Conservation (phyloP, 2,888 invertebrate genomes). For the Cenopis cana region DNA sequence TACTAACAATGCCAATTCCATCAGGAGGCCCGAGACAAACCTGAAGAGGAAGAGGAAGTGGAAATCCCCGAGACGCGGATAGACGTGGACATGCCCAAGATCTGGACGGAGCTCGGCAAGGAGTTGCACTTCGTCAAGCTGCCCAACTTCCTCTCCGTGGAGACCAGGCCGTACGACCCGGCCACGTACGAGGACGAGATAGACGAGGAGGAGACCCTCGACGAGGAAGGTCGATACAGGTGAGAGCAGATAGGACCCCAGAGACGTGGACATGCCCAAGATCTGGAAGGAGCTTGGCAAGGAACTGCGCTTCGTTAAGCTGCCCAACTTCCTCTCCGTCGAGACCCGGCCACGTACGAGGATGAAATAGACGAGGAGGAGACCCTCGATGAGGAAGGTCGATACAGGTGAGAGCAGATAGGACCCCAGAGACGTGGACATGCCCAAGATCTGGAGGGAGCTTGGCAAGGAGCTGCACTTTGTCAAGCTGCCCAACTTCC, state of each 20-base stretch:
- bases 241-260: slow-evolving; percentile 54
- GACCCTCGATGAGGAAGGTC: slow-evolving; percentile 98
- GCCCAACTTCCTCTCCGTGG: slow-evolving; percentile 99
- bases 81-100: slow-evolving; percentile 98
- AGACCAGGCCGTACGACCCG: slow-evolving; percentile 97
- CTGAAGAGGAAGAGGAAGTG: slow-evolving; percentile 89
- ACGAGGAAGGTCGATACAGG: slow-evolving; percentile 98
- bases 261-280: slow-evolving; percentile 97
- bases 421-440: slow-evolving; percentile 96
- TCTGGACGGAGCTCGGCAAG: slow-evolving; percentile 95
- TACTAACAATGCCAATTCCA: background rate
- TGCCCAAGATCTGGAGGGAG: slow-evolving; percentile 97
- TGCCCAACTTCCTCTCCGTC: slow-evolving; percentile 99
- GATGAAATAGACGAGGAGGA: slow-evolving; percentile 99
- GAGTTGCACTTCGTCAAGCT: slow-evolving; percentile 98
- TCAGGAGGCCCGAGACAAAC: slow-evolving; percentile 82
- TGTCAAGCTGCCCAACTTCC: slow-evolving; percentile 98
- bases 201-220: slow-evolving; percentile 98
- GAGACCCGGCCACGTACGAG: slow-evolving; percentile 97
- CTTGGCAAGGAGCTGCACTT: slow-evolving; percentile 97
- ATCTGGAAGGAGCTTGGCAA: slow-evolving; percentile 96
- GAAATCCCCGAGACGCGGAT: slow-evolving; percentile 97
- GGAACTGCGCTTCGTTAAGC: slow-evolving; percentile 97
- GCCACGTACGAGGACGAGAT: slow-evolving; percentile 99
- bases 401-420: slow-evolving; percentile 87